A percentile compares a stretch with the other conserved stretches of the same genome.
phyloP scores from a whole-genome alignment of 2,797 vertebrate genomes.

The Chromobotia macracanthus region DNA sequence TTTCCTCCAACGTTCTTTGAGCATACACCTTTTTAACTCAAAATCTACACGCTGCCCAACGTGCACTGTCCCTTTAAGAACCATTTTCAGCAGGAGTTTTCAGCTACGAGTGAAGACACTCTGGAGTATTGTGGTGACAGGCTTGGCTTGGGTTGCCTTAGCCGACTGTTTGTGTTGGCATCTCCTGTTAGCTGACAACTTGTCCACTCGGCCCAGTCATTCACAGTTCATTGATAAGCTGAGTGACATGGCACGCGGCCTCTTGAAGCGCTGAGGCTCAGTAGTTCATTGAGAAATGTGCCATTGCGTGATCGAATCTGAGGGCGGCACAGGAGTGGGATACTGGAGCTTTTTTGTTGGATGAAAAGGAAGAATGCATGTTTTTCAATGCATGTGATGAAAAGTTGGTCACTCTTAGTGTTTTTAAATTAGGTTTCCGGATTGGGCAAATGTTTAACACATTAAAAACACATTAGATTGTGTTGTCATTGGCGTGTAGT shows the following conservation, averaged over 20 bases:
- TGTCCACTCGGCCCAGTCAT: conserved; percentile 76
- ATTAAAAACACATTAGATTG: conserved; percentile 16
- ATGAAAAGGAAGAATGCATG: too few relatives aligned
- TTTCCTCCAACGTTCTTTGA: not conserved
- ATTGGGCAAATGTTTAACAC: conserved; percentile 4
- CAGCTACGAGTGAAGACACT: conserved; percentile 79
- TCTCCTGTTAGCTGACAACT: conserved; percentile 64
- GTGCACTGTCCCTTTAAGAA: conserved; percentile 50
- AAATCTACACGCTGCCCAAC: conserved; percentile 19
- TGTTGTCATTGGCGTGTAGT: not conserved
- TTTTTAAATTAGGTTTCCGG: not conserved
- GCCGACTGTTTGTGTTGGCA: conserved; percentile 81
- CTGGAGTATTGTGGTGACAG: conserved; percentile 75
- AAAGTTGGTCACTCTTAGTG: not conserved
- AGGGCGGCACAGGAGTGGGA: conserved; percentile 55
- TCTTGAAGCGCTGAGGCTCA: conserved; percentile 78
- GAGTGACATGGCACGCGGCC: conserved; percentile 78
- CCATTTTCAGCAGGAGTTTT: conserved; percentile 71
- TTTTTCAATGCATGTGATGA: not conserved
- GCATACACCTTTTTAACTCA: not conserved
- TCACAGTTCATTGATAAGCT: conserved; percentile 79
- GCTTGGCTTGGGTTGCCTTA: conserved; percentile 72
- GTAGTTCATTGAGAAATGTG: conserved; percentile 59
- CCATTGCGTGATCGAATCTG: conserved; percentile 58
- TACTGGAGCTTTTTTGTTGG: conserved; percentile 5